Evolutionary conservation across 1,140 invertebrate genomes (phyloP), one percentile per base, ranked within the genome.

Genomic region (Apolygus lucorum): DNA sequence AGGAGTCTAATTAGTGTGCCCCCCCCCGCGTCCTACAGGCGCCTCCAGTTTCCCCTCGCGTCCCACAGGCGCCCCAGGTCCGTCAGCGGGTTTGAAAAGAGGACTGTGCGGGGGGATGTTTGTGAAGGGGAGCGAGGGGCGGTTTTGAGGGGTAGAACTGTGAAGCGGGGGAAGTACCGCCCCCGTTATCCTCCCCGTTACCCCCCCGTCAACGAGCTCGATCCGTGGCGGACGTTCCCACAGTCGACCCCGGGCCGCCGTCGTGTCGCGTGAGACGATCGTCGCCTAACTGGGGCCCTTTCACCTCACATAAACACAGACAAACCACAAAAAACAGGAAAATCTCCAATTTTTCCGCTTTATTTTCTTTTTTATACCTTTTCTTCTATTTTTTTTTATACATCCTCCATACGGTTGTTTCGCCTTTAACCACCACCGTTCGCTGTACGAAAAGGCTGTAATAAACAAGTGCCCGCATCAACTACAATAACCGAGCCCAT

Each of bases 261-360:
- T 28, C 25, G 34, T 67, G 63, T 70, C 27, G 69, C 69, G 63
- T 59, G 52, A 42, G 34, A 42, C 34, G 17, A 42, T 8, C 34
- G 34, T 42, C 34, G 34, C 34, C 34, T 8, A 42, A 42, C 34
- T 42, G 34, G 34, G 34, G 34, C 4, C 34, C 34, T 17, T 42
- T 42, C 34, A 42, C 34, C 17, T n/a, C n/a, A n/a, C n/a, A n/a
- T n/a, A n/a, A n/a, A n/a, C n/a, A n/a, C n/a, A n/a, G n/a, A n/a
- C n/a, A n/a, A n/a, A n/a, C n/a, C n/a, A n/a, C n/a, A n/a, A n/a
- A n/a, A n/a, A n/a, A n/a, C n/a, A n/a, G n/a, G n/a, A n/a, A n/a
- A n/a, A n/a, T n/a, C n/a, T n/a, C n/a, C n/a, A n/a, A n/a, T n/a
- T n/a, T n/a, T n/a, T n/a, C n/a, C n/a, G n/a, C n/a, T n/a, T n/a